A percentile compares a stretch with the other conserved stretches of the same genome.
phyloP scores from a whole-genome alignment of 2,888 invertebrate species.

The Xestia rhomboidea region DNA sequence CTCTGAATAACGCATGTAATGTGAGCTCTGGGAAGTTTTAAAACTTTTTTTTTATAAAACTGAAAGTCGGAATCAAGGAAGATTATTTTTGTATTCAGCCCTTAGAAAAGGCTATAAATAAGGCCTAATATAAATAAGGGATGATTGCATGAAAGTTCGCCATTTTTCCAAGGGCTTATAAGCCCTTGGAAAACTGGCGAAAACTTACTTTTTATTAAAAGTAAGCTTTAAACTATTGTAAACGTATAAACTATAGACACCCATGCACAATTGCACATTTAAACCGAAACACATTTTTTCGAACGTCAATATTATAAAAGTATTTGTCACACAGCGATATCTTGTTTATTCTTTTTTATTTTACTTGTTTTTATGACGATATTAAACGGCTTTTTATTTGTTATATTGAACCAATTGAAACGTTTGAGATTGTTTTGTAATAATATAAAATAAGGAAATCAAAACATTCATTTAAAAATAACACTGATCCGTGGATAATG shows the following conservation, averaged over 20 bases:
- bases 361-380: neutral
- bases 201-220: no score
- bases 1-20: neutral
- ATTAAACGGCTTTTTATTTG: neutral
- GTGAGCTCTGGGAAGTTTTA: neutral
- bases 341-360: neutral
- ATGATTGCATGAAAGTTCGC: neutral
- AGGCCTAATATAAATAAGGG: no score
- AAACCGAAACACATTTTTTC: neutral
- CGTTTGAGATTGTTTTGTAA: neutral
- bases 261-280: neutral
- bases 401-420: neutral
- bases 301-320: neutral
- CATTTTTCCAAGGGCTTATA: neutral
- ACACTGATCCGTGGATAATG: neutral
- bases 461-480: neutral
- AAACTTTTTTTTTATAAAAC: neutral
- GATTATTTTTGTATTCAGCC: no score
- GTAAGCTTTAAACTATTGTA: neutral
- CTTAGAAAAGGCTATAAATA: no score
- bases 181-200: no score
- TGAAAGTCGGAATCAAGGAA: neutral
- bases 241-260: neutral
- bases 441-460: neutral
- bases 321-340: neutral